A percentile compares a stretch with the other conserved stretches of the same genome.
Conservation (phyloP, 2,113 vertebrate species). For the Eurystomus gularis region DNA sequence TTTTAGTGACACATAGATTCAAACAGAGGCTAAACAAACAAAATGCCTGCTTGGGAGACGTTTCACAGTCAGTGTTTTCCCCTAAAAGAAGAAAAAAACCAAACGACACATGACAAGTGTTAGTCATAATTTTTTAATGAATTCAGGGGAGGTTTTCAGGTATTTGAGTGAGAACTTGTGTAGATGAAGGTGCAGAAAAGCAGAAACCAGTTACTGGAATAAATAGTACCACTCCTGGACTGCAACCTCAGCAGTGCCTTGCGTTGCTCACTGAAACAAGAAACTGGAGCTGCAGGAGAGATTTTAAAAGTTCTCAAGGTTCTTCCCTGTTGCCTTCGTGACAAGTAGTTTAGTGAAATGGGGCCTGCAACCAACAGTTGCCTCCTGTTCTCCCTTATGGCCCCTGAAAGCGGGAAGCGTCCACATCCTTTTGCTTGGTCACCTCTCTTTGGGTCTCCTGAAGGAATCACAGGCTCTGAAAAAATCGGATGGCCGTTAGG, state of each 20-base stretch:
- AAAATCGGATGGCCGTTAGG: accelerated
- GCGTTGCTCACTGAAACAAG: background rate
- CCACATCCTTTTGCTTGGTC: background rate
- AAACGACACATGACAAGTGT: background rate
- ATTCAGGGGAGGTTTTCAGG: background rate
- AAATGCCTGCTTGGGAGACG: background rate
- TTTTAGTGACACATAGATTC: background rate
- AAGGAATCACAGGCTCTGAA: background rate
- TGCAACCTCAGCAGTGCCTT: background rate
- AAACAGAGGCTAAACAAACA: background rate
- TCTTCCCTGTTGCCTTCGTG: background rate
- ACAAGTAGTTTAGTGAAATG: background rate
- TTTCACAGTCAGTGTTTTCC: background rate
- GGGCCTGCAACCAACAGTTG: background rate
- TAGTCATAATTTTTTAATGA: background rate
- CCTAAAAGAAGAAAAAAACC: background rate
- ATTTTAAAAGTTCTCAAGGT: background rate
- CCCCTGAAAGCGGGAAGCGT: background rate
- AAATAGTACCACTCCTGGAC: background rate
- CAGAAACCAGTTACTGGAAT: background rate
- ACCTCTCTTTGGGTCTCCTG: background rate
- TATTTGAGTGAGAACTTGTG: background rate
- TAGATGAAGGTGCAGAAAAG: background rate
- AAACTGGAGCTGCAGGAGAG: background rate
- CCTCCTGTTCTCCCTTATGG: background rate